Conservation (phyloP, 2,113 vertebrate genomes). For the Zeus faber region DNA sequence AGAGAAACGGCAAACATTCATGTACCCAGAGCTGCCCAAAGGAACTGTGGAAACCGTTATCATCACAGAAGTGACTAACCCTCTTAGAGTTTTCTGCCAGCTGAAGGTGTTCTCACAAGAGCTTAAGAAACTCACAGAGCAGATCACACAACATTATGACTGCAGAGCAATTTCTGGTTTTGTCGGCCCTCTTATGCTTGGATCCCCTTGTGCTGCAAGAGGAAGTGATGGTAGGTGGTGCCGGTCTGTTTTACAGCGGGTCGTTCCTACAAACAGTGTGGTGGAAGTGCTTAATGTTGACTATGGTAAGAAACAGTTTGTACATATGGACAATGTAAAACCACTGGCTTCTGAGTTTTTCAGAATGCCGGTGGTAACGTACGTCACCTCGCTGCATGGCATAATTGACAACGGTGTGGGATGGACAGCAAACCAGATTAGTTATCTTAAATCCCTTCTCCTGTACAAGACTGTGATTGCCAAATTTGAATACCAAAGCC, state of each 20-base stretch:
- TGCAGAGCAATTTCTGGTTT: constrained; percentile 38
- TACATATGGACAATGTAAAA: constrained; percentile 73
- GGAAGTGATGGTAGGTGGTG: constrained; percentile 86
- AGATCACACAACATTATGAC: constrained; percentile 72
- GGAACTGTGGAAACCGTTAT: constrained; percentile 81
- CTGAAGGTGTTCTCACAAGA: constrained; percentile 85
- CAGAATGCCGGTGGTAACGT: constrained; percentile 90
- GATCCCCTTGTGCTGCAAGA: constrained; percentile 84
- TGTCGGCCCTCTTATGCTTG: constrained; percentile 69
- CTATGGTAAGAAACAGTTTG: constrained; percentile 83
- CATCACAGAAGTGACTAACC: constrained; percentile 85
- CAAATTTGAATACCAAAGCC: constrained; percentile 83
- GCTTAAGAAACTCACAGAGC: constrained; percentile 79
- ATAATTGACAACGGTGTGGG: constrained; percentile 77
- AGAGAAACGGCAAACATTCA: constrained; percentile 68
- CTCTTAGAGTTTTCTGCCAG: constrained; percentile 85
- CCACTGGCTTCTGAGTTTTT: constrained; percentile 81
- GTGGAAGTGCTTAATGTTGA: constrained; percentile 88
- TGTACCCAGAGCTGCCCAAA: constrained; percentile 81
- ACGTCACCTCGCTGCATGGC: constrained; percentile 83
- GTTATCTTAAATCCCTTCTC: constrained; percentile 76
- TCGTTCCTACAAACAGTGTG: constrained; percentile 57
- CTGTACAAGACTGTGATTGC: constrained; percentile 78
- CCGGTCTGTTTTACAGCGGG: constrained; percentile 84
- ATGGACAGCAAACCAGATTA: constrained; percentile 77